Base-by-base conservation (phyloP, 1,140 invertebrate genomes). In the Lepidurus couesii region DNA sequence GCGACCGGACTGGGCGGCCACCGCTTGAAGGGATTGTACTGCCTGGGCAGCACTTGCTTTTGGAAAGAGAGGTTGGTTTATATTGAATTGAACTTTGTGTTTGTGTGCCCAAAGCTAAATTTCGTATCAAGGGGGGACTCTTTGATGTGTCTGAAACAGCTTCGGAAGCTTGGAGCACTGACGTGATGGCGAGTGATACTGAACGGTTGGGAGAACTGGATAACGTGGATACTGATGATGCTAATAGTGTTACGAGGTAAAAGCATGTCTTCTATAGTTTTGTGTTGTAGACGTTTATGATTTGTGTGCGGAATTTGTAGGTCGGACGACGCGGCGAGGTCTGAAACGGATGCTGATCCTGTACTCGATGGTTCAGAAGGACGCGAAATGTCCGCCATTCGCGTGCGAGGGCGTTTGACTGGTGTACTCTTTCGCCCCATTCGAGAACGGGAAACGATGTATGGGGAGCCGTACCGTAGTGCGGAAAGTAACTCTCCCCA, bases 151-250 rank as follows among this genome's bases (percentile, higher is more conserved):
- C 92, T 16, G 95, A 97, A 86, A 96, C 95, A 42, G 93, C 93
- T 1, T 96, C 94, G 81, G 96, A 98, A 87, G 96, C 95, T 0
- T 99, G 97, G 97, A 97, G 95, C 82, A 98, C 95, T 21, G 96
- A 98, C 87, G 97, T 98, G 43, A 86, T 98, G 74, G 94, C 95
- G 1, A 97, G 95, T 26, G 96, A 98, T 84, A 96, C 94, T 7
- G 96, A 98, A 84, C 88, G 95, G 75, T 87, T 97, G 80, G 93
- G 92, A 1, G 96, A 98, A 86, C 89, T 94, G 34, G 93, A 94
- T 82, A 93, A 91, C 9, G 90, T 94, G 24, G 93, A 94, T 82
- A 93, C 91, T 10, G 92, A 94, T 82, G 92, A 94, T 81, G 90
- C 91, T 74, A 89, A 88, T 0, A 93, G 92, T 84, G 91, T 93